Percentiles rank a stretch among this genome's conserved stretches.
Evolutionary conservation across 1,140 invertebrate species (phyloP).

Genomic region (Conus betulinus): DNA sequence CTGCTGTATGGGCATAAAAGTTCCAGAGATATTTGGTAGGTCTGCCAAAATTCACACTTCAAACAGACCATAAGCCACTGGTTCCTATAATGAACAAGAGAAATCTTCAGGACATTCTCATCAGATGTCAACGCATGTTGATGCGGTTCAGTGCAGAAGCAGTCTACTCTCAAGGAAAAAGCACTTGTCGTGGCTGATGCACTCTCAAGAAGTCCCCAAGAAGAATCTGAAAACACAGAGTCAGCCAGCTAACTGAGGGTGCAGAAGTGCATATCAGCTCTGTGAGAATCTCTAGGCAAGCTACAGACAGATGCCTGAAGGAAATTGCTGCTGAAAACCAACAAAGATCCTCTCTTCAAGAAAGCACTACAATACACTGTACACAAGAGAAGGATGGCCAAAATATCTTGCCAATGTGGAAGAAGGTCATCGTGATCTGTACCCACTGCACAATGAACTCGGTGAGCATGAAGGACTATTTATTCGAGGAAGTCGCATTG

Average conservation of each 20-base stretch:
- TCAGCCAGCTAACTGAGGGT: not conserved
- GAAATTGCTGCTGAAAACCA: not conserved
- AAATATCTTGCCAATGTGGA: not conserved
- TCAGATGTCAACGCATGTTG: constrained; percentile 18
- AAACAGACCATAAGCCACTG: constrained; percentile 58
- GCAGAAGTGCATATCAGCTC: not conserved
- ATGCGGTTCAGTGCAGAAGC: constrained; percentile 2
- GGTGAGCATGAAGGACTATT: constrained; percentile 36
- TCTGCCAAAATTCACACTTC: constrained; percentile 54
- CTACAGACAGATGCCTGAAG: not conserved
- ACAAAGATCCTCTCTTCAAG: not conserved
- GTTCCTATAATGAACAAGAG: constrained; percentile 40
- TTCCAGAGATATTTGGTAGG: constrained; percentile 77
- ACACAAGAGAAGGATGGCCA: no score
- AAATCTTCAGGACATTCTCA: constrained; percentile 14
- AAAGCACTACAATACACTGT: constrained; percentile 1
- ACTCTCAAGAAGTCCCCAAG: not conserved
- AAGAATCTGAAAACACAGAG: not conserved
- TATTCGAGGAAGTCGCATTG: constrained; percentile 25
- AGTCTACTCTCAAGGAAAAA: not conserved
- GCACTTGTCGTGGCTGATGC: not conserved
- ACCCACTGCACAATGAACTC: constrained; percentile 45
- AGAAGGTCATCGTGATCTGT: constrained; percentile 33
- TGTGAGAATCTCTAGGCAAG: not conserved
- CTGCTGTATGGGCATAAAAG: constrained; percentile 76